phyloP scores from a whole-genome alignment of 1,140 invertebrate genomes.

The Drosophila sp. region DNA sequence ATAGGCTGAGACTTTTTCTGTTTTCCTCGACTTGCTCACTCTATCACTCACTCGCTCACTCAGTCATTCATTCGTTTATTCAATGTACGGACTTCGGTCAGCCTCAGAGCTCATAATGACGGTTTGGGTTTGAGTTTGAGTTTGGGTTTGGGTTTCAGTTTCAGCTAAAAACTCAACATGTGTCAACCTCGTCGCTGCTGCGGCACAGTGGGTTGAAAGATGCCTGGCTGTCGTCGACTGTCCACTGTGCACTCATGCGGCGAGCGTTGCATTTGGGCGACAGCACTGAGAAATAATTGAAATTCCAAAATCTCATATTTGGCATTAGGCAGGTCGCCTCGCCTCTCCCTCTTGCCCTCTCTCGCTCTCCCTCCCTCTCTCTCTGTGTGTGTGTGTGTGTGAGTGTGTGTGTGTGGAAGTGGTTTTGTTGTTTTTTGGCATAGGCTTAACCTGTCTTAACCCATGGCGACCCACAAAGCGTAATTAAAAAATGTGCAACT shows the following conservation, averaged over 20 bases:
- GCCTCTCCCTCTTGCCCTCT: background rate
- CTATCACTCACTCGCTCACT: background rate
- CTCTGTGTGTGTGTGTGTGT: background rate
- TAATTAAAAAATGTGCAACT: slow-evolving; percentile 50
- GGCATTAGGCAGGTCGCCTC: slow-evolving; percentile 61
- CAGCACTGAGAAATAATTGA: slow-evolving; percentile 61
- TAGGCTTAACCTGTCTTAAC: slow-evolving; percentile 59
- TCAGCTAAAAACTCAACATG: slow-evolving; percentile 52
- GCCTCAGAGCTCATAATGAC: slow-evolving; percentile 66
- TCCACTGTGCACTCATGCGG: slow-evolving; percentile 26
- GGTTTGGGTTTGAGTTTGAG: slow-evolving; percentile 46
- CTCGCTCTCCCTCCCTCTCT: background rate
- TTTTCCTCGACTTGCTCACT: too few relatives aligned
- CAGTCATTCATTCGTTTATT: slow-evolving; percentile 19
- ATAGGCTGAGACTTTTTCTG: background rate
- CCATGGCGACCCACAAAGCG: slow-evolving; percentile 73
- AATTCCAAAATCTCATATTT: slow-evolving; percentile 77
- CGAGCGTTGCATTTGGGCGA: slow-evolving; percentile 11
- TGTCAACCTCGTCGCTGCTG: slow-evolving; percentile 27
- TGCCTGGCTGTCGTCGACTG: slow-evolving; percentile 15
- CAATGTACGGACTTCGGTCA: slow-evolving; percentile 41
- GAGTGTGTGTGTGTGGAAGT: background rate
- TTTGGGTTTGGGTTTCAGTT: slow-evolving; percentile 40
- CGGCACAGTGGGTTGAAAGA: slow-evolving; percentile 10
- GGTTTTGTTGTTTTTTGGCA: slow-evolving; percentile 52